Evolutionary conservation across 2,797 vertebrate species (phyloP), one percentile per base, ranked within the genome.

Genomic region (Takifugu ocellatus): DNA sequence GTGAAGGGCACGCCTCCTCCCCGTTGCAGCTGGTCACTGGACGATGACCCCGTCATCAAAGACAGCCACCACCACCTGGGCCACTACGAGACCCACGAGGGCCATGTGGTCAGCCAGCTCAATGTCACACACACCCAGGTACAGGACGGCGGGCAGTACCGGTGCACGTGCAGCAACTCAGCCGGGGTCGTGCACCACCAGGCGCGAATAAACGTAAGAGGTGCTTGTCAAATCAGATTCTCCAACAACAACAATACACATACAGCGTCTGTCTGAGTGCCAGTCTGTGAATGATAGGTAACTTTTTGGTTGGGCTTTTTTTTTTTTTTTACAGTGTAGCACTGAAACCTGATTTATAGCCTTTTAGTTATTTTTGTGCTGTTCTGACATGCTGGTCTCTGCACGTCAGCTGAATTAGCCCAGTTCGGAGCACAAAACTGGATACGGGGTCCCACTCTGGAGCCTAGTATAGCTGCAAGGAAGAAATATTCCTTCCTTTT

Each of bases 191-290:
- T 96, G 93, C 93, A 92, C 86, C 98, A 99, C 95, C 97, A 99
- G 97, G 97, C 97, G 96, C 97, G 97, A 96, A 99, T 99, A 99
- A 99, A 99, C 97, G 97, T 99, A 99, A 99, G 97, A 99, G 97
- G 97, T 99, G 97, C 97, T 99, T 99, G 97, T 98, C 97, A 96
- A 94, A 97, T 98, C 94, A 96, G 92, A 95, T 98, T 94, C 94
- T 99, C 95, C 92, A 96, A 97, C 91, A 89, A 93, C 89, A 90
- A 85, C 77, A 85, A 86, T 87, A 88, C 88, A 89, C 85, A 91
- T 87, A 86, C 78, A 39, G 79, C 74, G 82, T 84, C 66, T 78
- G 42, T 29, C 27, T 29, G 27, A 29, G 27, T 29, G 27, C 27
- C 6, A 7, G 27, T 29, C 27, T 29, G 4, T 29, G 21, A 29